Evolutionary conservation across 2,797 vertebrate genomes (phyloP).

Genomic region (Geotrypetes seraphini): DNA sequence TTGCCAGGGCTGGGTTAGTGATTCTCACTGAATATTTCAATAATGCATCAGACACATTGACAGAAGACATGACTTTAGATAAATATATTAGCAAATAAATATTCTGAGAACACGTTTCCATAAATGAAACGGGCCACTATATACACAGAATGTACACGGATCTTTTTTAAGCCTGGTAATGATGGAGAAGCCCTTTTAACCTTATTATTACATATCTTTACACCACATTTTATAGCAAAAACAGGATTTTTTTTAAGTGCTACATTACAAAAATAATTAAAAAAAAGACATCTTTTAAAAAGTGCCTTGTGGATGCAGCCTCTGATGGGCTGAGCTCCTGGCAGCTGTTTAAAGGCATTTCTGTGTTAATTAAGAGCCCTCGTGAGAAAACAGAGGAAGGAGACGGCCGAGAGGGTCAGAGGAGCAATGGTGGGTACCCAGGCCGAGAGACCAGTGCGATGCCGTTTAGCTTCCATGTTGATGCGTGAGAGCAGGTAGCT

Average conservation of each 20-base stretch:
- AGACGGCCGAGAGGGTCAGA: too few species aligned
- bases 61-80: constrained; percentile 99
- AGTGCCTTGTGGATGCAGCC: constrained; percentile 82
- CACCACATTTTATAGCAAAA: constrained; percentile 79
- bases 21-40: constrained; percentile 80
- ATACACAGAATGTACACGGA: constrained; percentile 96
- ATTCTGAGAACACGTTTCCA: constrained; percentile 99
- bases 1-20: constrained; percentile 94
- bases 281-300: constrained; percentile 77
- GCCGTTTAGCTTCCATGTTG: too few species aligned
- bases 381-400: too few species aligned
- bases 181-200: constrained; percentile 72
- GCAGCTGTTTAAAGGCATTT: constrained; percentile 41
- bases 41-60: constrained; percentile 86
- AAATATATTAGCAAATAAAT: constrained; percentile 99
- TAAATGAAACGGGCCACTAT: constrained; percentile 98
- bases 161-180: too few species aligned
- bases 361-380: constrained; percentile 27
- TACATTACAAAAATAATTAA: constrained; percentile 65
- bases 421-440: too few species aligned
- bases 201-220: constrained; percentile 84
- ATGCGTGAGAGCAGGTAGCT: too few species aligned
- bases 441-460: too few species aligned
- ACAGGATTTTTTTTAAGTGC: constrained; percentile 96
- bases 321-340: constrained; percentile 25